Percentiles rank a stretch among this genome's conserved stretches.
Conservation (phyloP, 2,888 invertebrate genomes). For the Heliconius ismenius region DNA sequence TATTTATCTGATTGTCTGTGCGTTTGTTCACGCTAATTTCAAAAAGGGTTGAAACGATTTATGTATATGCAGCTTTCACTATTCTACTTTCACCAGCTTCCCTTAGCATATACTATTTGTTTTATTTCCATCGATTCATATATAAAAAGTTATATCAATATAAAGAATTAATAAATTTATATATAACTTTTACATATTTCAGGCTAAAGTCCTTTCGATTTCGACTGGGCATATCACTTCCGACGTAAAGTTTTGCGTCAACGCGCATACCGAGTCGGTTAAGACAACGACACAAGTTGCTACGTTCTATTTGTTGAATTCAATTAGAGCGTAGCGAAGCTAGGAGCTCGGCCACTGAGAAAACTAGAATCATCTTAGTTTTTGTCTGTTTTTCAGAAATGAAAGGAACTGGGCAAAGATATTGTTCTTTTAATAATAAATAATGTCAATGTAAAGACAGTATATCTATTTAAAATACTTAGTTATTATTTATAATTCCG, state of each 20-base stretch:
- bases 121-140: too few species aligned
- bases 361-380: conserved; percentile 11
- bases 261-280: conserved; percentile 30
- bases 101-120: too few species aligned
- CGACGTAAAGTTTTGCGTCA: conserved; percentile 26
- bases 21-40: too few species aligned
- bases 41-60: too few species aligned
- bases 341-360: conserved; percentile 28
- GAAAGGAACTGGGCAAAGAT: background rate
- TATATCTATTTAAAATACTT: background rate
- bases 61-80: too few species aligned
- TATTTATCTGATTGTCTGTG: too few species aligned
- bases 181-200: too few species aligned
- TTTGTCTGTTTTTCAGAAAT: background rate
- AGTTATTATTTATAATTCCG: background rate
- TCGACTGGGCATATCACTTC: background rate
- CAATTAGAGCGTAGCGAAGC: conserved; percentile 44
- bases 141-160: too few species aligned
- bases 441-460: background rate
- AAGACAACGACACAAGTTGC: conserved; percentile 39
- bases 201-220: background rate
- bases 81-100: too few species aligned
- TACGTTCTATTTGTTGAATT: conserved; percentile 41
- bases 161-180: too few species aligned
- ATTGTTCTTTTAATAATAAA: too few species aligned